Conservation (phyloP, 1,140 invertebrate species). For the Euschistus heros region DNA sequence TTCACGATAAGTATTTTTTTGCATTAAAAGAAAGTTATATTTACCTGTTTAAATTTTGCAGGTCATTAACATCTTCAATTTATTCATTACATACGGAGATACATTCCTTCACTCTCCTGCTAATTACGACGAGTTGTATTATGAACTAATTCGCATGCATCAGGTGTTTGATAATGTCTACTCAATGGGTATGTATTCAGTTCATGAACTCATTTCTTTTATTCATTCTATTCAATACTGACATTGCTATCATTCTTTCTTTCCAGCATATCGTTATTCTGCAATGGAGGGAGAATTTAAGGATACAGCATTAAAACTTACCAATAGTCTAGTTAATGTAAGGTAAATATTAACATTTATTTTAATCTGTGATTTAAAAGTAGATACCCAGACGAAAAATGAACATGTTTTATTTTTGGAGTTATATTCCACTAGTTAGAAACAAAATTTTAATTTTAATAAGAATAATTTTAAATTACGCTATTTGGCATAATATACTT, state of each 20-base stretch:
- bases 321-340: constrained; percentile 82
- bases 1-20: not conserved
- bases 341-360: constrained; percentile 34
- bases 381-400: no score
- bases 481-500: no score
- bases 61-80: constrained; percentile 90
- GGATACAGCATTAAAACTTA: constrained; percentile 76
- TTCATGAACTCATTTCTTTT: not conserved
- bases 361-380: not conserved
- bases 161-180: constrained; percentile 91
- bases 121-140: constrained; percentile 95
- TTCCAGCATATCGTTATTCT: constrained; percentile 70
- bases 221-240: not conserved
- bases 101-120: constrained; percentile 91
- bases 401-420: no score
- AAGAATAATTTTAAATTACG: no score
- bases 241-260: constrained; percentile 24
- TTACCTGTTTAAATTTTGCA: constrained; percentile 36
- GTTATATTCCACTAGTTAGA: no score
- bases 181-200: constrained; percentile 61
- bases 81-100: constrained; percentile 96
- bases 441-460: no score
- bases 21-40: constrained; percentile 8
- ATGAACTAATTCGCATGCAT: constrained; percentile 92
- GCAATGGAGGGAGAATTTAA: constrained; percentile 79